Evolutionary conservation across 2,888 invertebrate genomes (phyloP).

Genomic region (Pammene aurita): DNA sequence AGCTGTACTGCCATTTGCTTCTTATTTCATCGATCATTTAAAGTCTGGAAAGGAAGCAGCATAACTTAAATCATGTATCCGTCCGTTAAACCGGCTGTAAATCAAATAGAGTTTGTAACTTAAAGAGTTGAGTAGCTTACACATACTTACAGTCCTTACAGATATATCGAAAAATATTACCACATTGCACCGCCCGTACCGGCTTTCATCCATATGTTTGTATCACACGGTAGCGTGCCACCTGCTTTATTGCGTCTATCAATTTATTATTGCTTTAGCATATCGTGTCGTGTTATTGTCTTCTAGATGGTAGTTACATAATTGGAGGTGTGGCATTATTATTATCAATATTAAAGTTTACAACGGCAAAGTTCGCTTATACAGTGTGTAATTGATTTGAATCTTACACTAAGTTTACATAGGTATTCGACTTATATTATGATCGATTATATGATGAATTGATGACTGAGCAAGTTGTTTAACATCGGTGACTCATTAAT

Average conservation of each 20-base stretch:
- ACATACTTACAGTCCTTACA: too few relatives aligned
- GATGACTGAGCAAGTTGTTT: too few relatives aligned
- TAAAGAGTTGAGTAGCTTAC: neutral
- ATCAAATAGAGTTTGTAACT: too few relatives aligned
- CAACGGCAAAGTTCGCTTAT: neutral
- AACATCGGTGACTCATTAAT: too few relatives aligned
- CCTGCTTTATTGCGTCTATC: slow-evolving; percentile 21
- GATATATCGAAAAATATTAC: neutral
- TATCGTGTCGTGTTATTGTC: slow-evolving; percentile 1
- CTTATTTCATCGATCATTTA: slow-evolving; percentile 10
- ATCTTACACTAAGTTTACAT: too few relatives aligned
- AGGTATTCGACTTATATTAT: too few relatives aligned
- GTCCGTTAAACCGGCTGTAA: too few relatives aligned
- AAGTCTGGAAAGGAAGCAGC: neutral
- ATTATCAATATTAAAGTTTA: neutral
- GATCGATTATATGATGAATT: too few relatives aligned
- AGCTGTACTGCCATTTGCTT: slow-evolving; percentile 23
- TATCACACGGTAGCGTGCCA: slow-evolving; percentile 34
- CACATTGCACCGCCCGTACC: slow-evolving; percentile 17
- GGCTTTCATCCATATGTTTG: slow-evolving; percentile 20
- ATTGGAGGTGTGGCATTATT: neutral
- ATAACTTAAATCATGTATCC: too few relatives aligned
- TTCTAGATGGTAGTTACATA: neutral
- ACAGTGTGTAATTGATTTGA: too few relatives aligned
- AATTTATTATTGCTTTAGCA: slow-evolving; percentile 9